Conservation (phyloP, 2,888 invertebrate genomes). For the Panorpa germanica region DNA sequence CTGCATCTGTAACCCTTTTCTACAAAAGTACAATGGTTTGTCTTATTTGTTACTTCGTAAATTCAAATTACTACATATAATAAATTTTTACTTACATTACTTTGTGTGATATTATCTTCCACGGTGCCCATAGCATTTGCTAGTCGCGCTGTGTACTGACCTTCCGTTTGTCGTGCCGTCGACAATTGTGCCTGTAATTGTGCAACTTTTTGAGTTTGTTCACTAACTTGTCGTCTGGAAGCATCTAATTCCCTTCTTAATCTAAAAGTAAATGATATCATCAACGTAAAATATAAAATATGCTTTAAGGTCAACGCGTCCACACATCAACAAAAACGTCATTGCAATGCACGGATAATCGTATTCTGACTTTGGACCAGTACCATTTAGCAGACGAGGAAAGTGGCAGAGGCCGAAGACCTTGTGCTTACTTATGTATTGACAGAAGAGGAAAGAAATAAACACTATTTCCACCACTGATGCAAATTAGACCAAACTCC, state of each 20-base stretch:
- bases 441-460: too few relatives aligned
- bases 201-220: slow-evolving; percentile 30
- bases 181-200: slow-evolving; percentile 32
- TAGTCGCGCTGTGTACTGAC: slow-evolving; percentile 30
- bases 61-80: slow-evolving; percentile 9
- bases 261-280: slow-evolving; percentile 28
- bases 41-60: too few relatives aligned
- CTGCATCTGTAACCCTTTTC: slow-evolving; percentile 39
- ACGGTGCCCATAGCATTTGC: slow-evolving; percentile 35
- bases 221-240: slow-evolving; percentile 29
- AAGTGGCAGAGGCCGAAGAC: too few relatives aligned
- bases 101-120: slow-evolving; percentile 35
- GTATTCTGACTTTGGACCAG: too few relatives aligned
- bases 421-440: too few relatives aligned
- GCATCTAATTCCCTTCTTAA: slow-evolving; percentile 34
- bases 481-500: too few relatives aligned
- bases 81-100: slow-evolving; percentile 25
- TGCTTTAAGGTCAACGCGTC: not conserved
- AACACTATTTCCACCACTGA: too few relatives aligned
- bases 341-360: too few relatives aligned
- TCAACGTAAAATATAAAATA: slow-evolving; percentile 9
- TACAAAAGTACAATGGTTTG: slow-evolving; percentile 25
- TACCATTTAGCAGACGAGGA: too few relatives aligned
- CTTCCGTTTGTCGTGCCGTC: slow-evolving; percentile 28
- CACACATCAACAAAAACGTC: too few relatives aligned